A percentile compares a stretch with the other conserved stretches of the same genome.
Evolutionary conservation across 2,888 invertebrate species (phyloP).

Genomic region (Hanleya hanleyi): DNA sequence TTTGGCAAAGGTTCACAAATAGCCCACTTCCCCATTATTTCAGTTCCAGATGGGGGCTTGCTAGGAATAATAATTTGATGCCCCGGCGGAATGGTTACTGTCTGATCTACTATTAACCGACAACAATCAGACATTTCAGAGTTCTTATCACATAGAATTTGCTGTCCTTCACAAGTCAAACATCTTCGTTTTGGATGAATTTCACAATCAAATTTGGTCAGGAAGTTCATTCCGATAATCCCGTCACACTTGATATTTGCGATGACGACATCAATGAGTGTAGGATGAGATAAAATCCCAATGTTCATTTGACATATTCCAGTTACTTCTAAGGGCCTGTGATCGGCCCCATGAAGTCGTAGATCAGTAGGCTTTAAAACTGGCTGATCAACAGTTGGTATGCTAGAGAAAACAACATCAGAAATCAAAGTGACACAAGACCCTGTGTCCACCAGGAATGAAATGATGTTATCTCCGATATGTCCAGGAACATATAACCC

Average conservation of each 20-base stretch:
- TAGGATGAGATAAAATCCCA: not conserved
- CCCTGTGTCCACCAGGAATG: not conserved
- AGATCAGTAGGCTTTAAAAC: not conserved
- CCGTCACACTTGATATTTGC: not conserved
- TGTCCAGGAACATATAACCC: not conserved
- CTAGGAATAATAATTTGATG: not conserved
- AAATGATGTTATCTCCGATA: not conserved
- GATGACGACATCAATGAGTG: not conserved
- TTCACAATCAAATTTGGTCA: not conserved
- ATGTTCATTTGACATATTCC: not conserved
- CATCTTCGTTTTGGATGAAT: not conserved
- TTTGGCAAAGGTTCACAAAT: too few species aligned
- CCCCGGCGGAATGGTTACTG: not conserved
- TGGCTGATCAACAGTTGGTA: not conserved
- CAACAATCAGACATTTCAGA: too few species aligned
- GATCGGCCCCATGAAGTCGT: not conserved
- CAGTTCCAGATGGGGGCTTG: not conserved
- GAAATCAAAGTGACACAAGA: not conserved
- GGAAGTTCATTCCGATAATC: constrained; percentile 3
- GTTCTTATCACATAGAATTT: not conserved
- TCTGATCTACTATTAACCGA: too few species aligned
- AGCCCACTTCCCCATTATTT: too few species aligned
- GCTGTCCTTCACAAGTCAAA: not conserved
- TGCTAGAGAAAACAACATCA: not conserved
- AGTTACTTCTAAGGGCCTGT: not conserved